These are phyloP conservation scores for Brachyrhaphis roseni DNA, from an alignment of 2,797 vertebrate species.

Conservation along the genomic window DNA sequence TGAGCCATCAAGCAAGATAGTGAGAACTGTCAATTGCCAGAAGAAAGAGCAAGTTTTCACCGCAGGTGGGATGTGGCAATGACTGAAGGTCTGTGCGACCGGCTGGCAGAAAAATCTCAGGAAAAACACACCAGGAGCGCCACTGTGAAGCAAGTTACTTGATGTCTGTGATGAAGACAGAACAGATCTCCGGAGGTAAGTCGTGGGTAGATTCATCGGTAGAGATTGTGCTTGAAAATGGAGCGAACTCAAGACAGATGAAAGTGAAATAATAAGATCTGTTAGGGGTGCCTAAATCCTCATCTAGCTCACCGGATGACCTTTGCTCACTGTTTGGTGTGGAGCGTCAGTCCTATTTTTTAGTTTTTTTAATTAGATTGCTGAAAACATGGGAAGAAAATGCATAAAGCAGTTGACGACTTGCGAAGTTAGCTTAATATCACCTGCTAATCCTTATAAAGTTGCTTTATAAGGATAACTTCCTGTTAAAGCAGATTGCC, in stretches of 20 bases:
- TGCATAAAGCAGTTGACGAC: background rate
- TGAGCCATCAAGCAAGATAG: background rate
- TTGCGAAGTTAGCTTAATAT: background rate
- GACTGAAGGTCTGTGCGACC: background rate
- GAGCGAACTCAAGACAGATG: background rate
- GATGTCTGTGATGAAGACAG: background rate
- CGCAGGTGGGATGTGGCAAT: background rate
- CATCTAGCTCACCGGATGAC: background rate
- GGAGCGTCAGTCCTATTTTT: background rate
- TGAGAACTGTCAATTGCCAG: background rate
- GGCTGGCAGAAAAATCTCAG: background rate
- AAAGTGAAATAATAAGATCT: background rate
- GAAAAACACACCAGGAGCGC: background rate
- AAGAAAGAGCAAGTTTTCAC: background rate
- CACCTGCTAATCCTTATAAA: background rate
- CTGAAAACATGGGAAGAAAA: background rate
- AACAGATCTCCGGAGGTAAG: background rate
- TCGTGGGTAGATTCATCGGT: background rate
- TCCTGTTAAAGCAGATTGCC: background rate
- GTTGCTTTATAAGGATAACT: background rate
- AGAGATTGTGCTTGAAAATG: background rate
- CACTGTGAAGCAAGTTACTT: background rate
- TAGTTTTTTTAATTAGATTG: background rate
- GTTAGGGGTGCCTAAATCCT: background rate
- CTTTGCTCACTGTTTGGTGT: background rate